A percentile compares a stretch with the other conserved stretches of the same genome.
Evolutionary conservation across 2,888 invertebrate species (phyloP).

Genomic region (Coelogynopora nodosa): DNA sequence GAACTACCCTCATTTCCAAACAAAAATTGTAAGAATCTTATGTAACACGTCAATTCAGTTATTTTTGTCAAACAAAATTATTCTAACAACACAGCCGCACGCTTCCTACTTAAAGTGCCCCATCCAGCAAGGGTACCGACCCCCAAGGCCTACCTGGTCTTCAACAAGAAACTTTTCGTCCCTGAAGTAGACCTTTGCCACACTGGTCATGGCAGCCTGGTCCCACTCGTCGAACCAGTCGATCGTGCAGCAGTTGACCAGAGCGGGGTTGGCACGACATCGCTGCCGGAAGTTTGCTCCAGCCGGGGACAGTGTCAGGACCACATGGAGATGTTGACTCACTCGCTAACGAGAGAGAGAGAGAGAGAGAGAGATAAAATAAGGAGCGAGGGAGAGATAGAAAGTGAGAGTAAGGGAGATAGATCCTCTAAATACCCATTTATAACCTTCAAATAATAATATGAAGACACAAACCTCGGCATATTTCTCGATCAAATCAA

Average conservation of each 20-base stretch:
- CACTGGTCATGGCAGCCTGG: constrained; percentile 58
- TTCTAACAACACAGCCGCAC: too few species aligned
- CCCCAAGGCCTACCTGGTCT: constrained; percentile 17
- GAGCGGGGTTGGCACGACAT: constrained; percentile 60
- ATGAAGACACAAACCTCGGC: too few species aligned
- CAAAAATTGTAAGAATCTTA: too few species aligned
- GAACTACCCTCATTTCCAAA: too few species aligned
- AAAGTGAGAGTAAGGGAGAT: background rate
- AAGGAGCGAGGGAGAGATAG: background rate
- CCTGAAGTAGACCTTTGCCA: constrained; percentile 59
- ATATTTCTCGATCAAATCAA: too few species aligned
- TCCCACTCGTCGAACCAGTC: constrained; percentile 62
- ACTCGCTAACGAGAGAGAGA: constrained; percentile 52
- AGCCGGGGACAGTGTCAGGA: constrained; percentile 60
- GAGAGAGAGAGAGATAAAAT: background rate
- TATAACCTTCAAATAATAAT: too few species aligned
- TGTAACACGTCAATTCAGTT: too few species aligned
- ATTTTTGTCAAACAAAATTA: too few species aligned
- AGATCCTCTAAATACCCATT: too few species aligned
- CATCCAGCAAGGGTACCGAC: too few species aligned
- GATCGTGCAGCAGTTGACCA: constrained; percentile 61
- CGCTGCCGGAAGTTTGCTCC: constrained; percentile 58
- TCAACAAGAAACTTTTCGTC: constrained; percentile 56
- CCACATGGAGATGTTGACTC: constrained; percentile 58
- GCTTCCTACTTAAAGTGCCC: too few species aligned